These are phyloP conservation scores for Idaea dimidiata DNA, from an alignment of 2,888 invertebrate genomes.

Conservation along the genomic window DNA sequence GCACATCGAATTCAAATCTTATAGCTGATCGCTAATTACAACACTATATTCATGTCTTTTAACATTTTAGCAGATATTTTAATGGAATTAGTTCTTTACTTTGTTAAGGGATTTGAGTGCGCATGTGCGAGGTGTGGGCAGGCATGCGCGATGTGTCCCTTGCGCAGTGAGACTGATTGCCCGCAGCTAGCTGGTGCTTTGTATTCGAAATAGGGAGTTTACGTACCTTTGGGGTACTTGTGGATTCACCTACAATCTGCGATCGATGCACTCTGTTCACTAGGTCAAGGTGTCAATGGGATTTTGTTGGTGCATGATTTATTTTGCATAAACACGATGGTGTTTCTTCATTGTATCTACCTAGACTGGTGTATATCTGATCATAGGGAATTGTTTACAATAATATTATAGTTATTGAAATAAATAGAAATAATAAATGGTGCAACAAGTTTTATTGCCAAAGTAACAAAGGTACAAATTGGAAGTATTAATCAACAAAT, in stretches of 20 bases:
- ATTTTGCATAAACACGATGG: neutral
- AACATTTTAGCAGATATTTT: conserved; percentile 19
- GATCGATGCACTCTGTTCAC: conserved; percentile 54
- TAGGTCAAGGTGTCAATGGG: conserved; percentile 59
- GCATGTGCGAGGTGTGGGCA: conserved; percentile 43
- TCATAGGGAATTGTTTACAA: neutral
- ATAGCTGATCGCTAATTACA: conserved; percentile 23
- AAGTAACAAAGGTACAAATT: conserved; percentile 73
- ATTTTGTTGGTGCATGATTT: conserved; percentile 7
- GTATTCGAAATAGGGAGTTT: conserved; percentile 22
- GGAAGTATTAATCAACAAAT: conserved; percentile 23
- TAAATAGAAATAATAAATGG: conserved; percentile 32
- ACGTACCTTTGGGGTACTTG: conserved; percentile 32
- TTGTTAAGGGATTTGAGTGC: conserved; percentile 47
- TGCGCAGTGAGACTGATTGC: conserved; percentile 43
- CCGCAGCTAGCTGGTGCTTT: conserved; percentile 25
- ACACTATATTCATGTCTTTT: conserved; percentile 18
- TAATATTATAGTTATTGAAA: conserved; percentile 1
- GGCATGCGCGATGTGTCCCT: conserved; percentile 58
- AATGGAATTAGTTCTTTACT: conserved; percentile 31
- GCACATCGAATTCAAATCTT: conserved; percentile 64
- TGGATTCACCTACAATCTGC: conserved; percentile 48
- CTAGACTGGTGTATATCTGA: neutral
- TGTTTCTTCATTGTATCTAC: neutral
- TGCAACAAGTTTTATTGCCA: conserved; percentile 71